Evolutionary conservation across 2,797 vertebrate species (phyloP), one percentile per base, ranked within the genome.

Genomic region (Xenops minutus): DNA sequence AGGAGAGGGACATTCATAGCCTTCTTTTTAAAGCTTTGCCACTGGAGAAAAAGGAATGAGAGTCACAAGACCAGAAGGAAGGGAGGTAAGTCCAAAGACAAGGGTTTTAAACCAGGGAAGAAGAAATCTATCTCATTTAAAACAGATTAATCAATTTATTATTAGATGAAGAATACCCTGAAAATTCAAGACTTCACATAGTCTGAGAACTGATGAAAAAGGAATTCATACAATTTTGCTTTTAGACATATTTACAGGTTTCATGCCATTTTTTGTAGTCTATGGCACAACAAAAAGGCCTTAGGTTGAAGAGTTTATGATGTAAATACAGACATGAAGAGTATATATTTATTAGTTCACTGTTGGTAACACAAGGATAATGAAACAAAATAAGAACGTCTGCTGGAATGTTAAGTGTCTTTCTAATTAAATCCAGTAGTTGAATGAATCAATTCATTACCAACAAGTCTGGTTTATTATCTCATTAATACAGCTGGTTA

Each of bases 371-470:
- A 90, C 82, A 96, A 93, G 80, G 76, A 96, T 88, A 97, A 96
- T 55, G 63, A 97, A 97, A 97, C 77, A 96, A 97, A 97, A 91
- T 79, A 94, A 96, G 95, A 97, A 97, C 95, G 97, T 96, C 95
- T 98, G 94, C 88, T 96, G 93, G 88, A 93, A 97, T 94, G 91
- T 93, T 97, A 97, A 97, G 86, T 93, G 81, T 96, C 92, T 96
- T 97, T 96, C 97, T 97, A 97, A 97, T 97, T 96, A 97, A 98
- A 98, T 93, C 67, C 69, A 96, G 96, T 93, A 96, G 96, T 71
- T 97, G 93, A 97, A 96, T 97, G 88, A 97, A 96, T 97, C 93
- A 96, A 96, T 95, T 97, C 51, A 97, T 97, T 97, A 97, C 85
- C 84, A 96, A 84, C 82, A 96, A 94, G 90, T 75, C 91, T 96